Conservation (phyloP, 2,888 invertebrate species). For the Caenorhabditis becei region DNA sequence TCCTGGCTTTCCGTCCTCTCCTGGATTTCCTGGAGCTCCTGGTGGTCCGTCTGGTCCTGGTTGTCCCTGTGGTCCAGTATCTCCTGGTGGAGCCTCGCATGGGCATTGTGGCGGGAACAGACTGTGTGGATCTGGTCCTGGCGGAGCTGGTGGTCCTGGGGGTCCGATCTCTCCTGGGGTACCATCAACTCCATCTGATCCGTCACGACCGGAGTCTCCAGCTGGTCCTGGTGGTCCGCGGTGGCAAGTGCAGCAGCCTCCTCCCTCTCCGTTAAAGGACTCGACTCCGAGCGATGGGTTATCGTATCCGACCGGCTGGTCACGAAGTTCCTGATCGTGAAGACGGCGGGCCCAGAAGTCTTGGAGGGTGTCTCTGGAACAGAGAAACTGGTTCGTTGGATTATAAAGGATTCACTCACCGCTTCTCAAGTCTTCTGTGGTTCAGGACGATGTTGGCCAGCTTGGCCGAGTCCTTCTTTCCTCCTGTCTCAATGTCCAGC, state of each 20-base stretch:
- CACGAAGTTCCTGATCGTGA: slow-evolving; percentile 79
- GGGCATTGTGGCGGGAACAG: slow-evolving; percentile 81
- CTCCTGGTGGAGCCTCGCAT: slow-evolving; percentile 80
- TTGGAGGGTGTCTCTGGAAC: slow-evolving; percentile 77
- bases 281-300: slow-evolving; percentile 66
- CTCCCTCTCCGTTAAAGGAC: slow-evolving; percentile 56
- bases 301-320: slow-evolving; percentile 76
- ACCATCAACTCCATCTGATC: slow-evolving; percentile 78
- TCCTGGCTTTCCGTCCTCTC: slow-evolving; percentile 80
- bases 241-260: slow-evolving; percentile 78
- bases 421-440: slow-evolving; percentile 71
- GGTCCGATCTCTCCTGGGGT: slow-evolving; percentile 80
- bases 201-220: slow-evolving; percentile 76
- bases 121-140: slow-evolving; percentile 78
- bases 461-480: slow-evolving; percentile 74
- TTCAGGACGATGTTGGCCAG: slow-evolving; percentile 78
- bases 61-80: slow-evolving; percentile 74
- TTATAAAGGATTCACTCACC: slow-evolving; percentile 24
- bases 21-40: slow-evolving; percentile 76
- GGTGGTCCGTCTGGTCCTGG: slow-evolving; percentile 74
- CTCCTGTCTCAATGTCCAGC: slow-evolving; percentile 80
- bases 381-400: background rate
- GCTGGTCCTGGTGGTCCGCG: slow-evolving; percentile 80
- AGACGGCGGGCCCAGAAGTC: slow-evolving; percentile 81
- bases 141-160: slow-evolving; percentile 79